Base-by-base conservation (phyloP, 2,888 invertebrate genomes). In the Allygus modestus region DNA sequence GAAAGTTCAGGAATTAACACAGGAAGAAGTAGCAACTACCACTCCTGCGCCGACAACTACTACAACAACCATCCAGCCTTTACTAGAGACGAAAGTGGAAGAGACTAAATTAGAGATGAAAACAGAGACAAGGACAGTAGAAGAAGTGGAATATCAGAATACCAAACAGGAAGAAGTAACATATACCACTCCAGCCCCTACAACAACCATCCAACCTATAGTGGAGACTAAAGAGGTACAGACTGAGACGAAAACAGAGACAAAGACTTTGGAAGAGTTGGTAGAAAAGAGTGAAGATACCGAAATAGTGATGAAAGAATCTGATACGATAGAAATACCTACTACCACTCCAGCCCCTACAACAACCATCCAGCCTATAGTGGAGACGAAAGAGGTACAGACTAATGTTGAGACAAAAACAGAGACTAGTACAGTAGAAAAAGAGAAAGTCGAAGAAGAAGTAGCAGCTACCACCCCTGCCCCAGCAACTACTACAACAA, bases 381-480 rank as follows among this genome's bases (percentile, higher is more conserved):
- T 51, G n/a, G 12, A 20, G 4, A 51, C 26, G 1, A 46, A 9
- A 41, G 77, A 23, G 46, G 41, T 23, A 26, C 43, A 23, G 28
- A 73, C 23, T 11, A 20, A 23, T 12, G 65, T 46, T 20, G 43
- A 77, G 43, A 77, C 41, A 7, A 77, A 77, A 41, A 77, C 15
- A 77, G 33, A 37, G 23, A 17, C 26, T 26, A 41, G 43, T 46
- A 37, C 37, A 77, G 23, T 2, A 51, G 79, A 79, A 26, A 51
- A n/a, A n/a, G n/a, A 11, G 1, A 54, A 79, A 23, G 46, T 54
- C 9, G 31, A 43, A 79, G 46, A 79, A 77, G 41, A 43, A 11
- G 20, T 43, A 20, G n/a, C n/a, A n/a, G n/a, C n/a, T n/a, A n/a
- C n/a, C n/a, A n/a, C n/a, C n/a, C n/a, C n/a, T n/a, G n/a, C n/a